Conservation (phyloP, 2,113 vertebrate species). For the Tragelaphus imberbis region DNA sequence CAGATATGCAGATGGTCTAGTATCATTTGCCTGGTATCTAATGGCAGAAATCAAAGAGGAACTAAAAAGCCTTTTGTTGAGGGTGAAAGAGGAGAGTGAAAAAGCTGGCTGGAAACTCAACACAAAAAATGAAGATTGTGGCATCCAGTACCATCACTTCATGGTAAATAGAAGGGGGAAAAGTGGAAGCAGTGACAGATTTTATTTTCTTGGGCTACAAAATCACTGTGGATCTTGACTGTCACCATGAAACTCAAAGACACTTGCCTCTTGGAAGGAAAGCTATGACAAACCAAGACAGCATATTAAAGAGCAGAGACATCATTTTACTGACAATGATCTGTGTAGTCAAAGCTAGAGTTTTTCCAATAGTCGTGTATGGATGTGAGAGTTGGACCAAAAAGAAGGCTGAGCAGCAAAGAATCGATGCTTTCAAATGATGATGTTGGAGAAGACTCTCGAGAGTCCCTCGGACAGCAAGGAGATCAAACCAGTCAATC, state of each 20-base stretch:
- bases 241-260: not conserved
- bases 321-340: not conserved
- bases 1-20: not conserved
- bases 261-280: not conserved
- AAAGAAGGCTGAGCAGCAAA: not conserved
- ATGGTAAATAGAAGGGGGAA: not conserved
- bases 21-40: not conserved
- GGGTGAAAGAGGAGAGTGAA: not conserved
- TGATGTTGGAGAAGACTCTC: not conserved
- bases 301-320: not conserved
- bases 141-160: not conserved
- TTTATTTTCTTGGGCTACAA: not conserved
- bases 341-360: not conserved
- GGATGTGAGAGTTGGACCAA: not conserved
- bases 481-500: not conserved
- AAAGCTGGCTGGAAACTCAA: not conserved
- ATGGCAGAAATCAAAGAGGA: not conserved
- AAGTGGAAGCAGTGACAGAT: not conserved
- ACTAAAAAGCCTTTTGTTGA: not conserved
- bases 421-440: not conserved
- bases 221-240: not conserved
- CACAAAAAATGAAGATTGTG: not conserved
- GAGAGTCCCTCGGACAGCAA: not conserved
- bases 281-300: not conserved
- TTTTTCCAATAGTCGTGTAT: not conserved